phyloP scores from a whole-genome alignment of 2,113 vertebrate genomes.

The Euleptes europaea region DNA sequence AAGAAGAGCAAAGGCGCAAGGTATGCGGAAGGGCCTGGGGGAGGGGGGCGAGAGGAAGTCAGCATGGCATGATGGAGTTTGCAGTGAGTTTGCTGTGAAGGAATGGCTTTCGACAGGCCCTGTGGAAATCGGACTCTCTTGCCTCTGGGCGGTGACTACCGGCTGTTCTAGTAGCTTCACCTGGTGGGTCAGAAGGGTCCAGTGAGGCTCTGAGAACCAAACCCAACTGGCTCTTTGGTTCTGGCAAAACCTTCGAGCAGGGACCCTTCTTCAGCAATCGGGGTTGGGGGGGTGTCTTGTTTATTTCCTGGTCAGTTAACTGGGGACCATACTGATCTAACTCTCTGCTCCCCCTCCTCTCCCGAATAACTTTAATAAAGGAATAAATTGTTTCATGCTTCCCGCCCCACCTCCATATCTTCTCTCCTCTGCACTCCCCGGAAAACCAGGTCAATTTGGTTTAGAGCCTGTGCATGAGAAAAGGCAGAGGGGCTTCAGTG shows the following conservation, averaged over 20 bases:
- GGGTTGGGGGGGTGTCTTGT: background rate
- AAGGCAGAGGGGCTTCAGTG: too few species aligned
- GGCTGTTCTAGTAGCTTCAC: background rate
- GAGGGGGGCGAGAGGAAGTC: background rate
- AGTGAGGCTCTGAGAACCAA: background rate
- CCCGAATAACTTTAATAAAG: too few species aligned
- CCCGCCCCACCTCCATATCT: too few species aligned
- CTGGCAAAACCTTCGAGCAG: too few species aligned
- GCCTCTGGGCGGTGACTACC: too few species aligned
- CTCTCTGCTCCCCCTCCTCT: background rate
- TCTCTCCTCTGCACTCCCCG: too few species aligned
- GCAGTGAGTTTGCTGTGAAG: background rate
- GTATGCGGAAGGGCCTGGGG: conserved; percentile 63
- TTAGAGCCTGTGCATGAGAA: too few species aligned
- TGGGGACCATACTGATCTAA: background rate
- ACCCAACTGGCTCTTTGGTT: too few species aligned
- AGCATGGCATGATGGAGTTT: background rate
- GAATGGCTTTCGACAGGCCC: background rate
- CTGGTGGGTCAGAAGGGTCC: background rate
- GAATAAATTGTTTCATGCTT: too few species aligned
- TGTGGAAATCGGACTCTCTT: background rate
- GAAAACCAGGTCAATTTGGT: too few species aligned
- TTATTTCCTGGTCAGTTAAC: too few species aligned
- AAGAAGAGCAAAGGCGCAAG: conserved; percentile 91
- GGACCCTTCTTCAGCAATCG: too few species aligned